These are phyloP conservation scores for Chironomus riparius DNA, from an alignment of 2,888 invertebrate genomes.

Conservation along the genomic window DNA sequence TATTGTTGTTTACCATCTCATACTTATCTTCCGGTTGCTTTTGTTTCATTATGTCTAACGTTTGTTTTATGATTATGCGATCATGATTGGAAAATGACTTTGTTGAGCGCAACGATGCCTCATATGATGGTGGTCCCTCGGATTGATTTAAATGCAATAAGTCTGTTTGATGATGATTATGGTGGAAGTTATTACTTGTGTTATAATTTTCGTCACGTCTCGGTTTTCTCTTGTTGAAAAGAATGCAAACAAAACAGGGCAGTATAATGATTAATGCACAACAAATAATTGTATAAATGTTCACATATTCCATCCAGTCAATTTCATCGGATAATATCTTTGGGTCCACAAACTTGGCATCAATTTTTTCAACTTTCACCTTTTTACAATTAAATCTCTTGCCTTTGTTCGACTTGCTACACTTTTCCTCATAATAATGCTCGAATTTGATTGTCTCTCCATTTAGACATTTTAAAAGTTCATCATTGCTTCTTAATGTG, in stretches of 20 bases:
- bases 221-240: not conserved
- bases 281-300: not conserved
- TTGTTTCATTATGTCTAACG: constrained; percentile 33
- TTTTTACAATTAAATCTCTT: constrained; percentile 34
- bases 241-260: not conserved
- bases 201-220: constrained; percentile 6
- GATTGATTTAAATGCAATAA: constrained; percentile 3
- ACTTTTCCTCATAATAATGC: constrained; percentile 37
- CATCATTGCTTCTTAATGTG: constrained; percentile 31
- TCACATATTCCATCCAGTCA: constrained; percentile 4
- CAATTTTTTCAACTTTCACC: constrained; percentile 32
- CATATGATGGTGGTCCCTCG: constrained; percentile 23
- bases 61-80: constrained; percentile 34
- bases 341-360: constrained; percentile 35
- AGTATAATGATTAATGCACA: not conserved
- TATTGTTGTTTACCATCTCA: constrained; percentile 33
- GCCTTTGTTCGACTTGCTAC: constrained; percentile 34
- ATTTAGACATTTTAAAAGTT: constrained; percentile 36
- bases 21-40: constrained; percentile 35
- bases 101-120: constrained; percentile 21
- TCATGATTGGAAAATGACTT: constrained; percentile 33
- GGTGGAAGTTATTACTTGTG: not conserved
- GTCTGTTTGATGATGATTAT: constrained; percentile 4
- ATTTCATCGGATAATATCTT: constrained; percentile 33
- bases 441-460: constrained; percentile 35